These are phyloP conservation scores for Tetraodon nigroviridis DNA, from an alignment of 2,113 vertebrate genomes.

Conservation along the genomic window DNA sequence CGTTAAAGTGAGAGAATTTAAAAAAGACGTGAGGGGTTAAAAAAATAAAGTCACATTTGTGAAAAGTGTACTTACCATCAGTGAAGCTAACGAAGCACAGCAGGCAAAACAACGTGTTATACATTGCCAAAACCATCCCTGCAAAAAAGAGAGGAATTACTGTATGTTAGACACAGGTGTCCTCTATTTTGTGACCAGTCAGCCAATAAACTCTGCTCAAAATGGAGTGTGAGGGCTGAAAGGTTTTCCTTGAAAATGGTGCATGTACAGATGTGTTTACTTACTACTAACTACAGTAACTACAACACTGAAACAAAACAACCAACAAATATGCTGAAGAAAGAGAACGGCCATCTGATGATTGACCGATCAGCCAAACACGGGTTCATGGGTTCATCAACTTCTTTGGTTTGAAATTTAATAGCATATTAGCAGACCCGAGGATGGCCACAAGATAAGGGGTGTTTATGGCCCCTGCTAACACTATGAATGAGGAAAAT, in stretches of 20 bases:
- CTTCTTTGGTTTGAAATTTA: constrained; percentile 4
- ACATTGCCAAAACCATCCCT: constrained; percentile 46
- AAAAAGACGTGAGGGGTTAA: not conserved
- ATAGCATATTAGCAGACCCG: constrained; percentile 11
- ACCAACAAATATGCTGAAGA: too few relatives aligned
- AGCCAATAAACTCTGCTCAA: not conserved
- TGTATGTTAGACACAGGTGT: not conserved
- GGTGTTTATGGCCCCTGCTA: not conserved
- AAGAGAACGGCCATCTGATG: too few relatives aligned
- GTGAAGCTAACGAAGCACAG: constrained; percentile 41
- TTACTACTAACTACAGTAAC: too few relatives aligned
- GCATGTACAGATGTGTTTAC: too few relatives aligned
- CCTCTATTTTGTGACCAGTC: not conserved
- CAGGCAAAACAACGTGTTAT: constrained; percentile 17
- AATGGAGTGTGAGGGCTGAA: not conserved
- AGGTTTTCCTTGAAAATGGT: too few relatives aligned
- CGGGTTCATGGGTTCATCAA: too few relatives aligned
- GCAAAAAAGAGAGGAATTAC: constrained; percentile 1
- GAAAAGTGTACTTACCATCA: constrained; percentile 46
- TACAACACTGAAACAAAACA: too few relatives aligned
- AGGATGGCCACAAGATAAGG: not conserved
- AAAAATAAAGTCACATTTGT: not conserved
- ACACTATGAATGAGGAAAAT: not conserved
- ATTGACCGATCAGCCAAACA: too few relatives aligned
- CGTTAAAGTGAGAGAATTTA: not conserved